Base-by-base conservation (phyloP, 1,140 invertebrate species). In the Cotesia typhae region DNA sequence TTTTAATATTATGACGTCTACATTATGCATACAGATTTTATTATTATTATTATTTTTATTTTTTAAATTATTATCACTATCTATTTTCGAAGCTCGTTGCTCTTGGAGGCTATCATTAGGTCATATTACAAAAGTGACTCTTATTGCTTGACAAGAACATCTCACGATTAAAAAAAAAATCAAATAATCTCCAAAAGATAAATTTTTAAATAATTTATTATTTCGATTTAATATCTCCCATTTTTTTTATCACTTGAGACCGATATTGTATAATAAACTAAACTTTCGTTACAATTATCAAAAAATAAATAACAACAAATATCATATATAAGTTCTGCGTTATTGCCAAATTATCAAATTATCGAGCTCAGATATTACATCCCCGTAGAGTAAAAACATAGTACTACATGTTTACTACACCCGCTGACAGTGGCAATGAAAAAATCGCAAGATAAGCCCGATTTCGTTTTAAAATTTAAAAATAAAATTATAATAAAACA, bases 101-200 rank as follows among this genome's bases (percentile, higher is more conserved):
- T 70, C 68, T 78, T 59, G 20, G 70, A 77, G 78, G 76, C 71
- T 80, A 80, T 80, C 78, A 35, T 75, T 75, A 74, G 75, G 76
- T 77, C 73, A 75, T 14, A 67, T 5, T 35, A 67, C 10, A 53
- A 12, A 28, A 36, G 28, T 35, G 51, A 14, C 9, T 14, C 65
- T 52, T 47, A 67, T n/a, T 28, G 20, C 12, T 55, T 70, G 67
- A 61, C 51, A 37, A 47, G 51, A 53, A 53, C 5, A 47, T 47
- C 41, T 47, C 41, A 47, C 41, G 6, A 47, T 47, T 47, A 68
- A 68, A 68, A 68, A n/a, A 36, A 53, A 37, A 36, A 68, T 20
- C 4, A 57, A 14, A 57, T 6, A 20, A 20, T 17, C 53, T 20
- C 53, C 53, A 57, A 47, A 47, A 47, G 41, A 47, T 47, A 47